A percentile compares a stretch with the other conserved stretches of the same genome.
Evolutionary conservation across 2,113 vertebrate genomes (phyloP).

Genomic region (Apodemus sylvaticus): DNA sequence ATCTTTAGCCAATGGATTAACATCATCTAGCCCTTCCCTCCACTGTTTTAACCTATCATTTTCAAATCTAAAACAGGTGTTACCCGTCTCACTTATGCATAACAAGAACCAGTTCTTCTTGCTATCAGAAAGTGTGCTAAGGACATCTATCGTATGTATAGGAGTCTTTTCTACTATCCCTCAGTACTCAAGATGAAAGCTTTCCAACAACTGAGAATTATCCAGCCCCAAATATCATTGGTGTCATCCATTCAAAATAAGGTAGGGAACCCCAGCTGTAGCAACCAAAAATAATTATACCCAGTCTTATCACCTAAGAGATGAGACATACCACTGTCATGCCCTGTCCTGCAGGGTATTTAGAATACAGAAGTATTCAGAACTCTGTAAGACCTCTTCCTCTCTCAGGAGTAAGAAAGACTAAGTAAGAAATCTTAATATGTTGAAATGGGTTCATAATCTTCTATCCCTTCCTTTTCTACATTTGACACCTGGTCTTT

Average conservation of each 20-base stretch:
- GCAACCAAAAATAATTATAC: neutral
- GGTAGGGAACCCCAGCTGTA: neutral
- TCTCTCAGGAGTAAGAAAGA: neutral
- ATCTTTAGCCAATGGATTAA: neutral
- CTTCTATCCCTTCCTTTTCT: slow-evolving; percentile 28
- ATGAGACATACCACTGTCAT: neutral
- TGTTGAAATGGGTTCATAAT: neutral
- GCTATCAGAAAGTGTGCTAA: neutral
- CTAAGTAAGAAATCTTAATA: neutral
- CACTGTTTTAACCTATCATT: neutral
- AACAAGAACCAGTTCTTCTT: neutral
- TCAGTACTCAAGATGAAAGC: neutral
- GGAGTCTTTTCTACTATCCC: neutral
- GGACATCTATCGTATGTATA: neutral
- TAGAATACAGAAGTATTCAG: neutral
- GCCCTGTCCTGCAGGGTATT: neutral
- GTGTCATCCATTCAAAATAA: neutral
- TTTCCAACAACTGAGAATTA: neutral
- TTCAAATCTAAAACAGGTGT: neutral
- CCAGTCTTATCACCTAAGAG: neutral
- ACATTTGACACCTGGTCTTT: neutral
- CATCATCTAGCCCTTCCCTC: neutral
- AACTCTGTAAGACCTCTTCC: neutral
- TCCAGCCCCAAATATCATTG: neutral
- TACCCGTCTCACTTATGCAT: neutral